These are phyloP conservation scores for Pseudomyrmex pallidus DNA, from an alignment of 1,140 invertebrate species.

Conservation along the genomic window DNA sequence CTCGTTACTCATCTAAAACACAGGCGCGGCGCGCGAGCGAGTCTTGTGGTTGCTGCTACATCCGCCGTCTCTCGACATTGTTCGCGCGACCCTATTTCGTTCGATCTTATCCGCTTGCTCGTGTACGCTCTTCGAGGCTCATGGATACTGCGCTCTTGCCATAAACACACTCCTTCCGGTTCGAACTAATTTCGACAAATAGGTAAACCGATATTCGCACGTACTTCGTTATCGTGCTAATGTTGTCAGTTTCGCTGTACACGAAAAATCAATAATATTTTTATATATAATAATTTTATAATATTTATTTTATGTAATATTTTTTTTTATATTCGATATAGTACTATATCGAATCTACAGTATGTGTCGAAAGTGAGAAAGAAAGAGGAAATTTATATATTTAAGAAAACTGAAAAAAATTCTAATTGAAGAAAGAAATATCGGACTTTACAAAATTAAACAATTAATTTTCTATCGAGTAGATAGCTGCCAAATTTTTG, in stretches of 20 bases:
- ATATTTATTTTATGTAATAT: background rate
- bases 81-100: constrained; percentile 24
- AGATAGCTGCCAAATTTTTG: background rate
- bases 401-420: too few relatives aligned
- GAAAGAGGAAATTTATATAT: background rate
- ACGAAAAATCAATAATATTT: background rate
- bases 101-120: constrained; percentile 17
- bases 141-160: background rate
- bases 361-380: too few relatives aligned
- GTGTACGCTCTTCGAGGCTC: constrained; percentile 3
- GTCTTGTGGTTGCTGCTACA: background rate
- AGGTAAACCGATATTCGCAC: background rate
- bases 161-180: constrained; percentile 28
- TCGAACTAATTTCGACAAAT: constrained; percentile 26
- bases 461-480: too few relatives aligned
- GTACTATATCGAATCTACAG: too few relatives aligned
- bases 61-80: constrained; percentile 15
- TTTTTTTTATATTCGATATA: too few relatives aligned
- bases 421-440: background rate
- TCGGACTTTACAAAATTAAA: background rate
- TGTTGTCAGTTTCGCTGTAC: background rate
- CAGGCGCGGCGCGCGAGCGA: constrained; percentile 35
- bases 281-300: background rate
- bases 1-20: constrained; percentile 68
- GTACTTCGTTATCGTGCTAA: background rate